Evolutionary conservation across 2,113 vertebrate genomes (phyloP), one percentile per base, ranked within the genome.

Genomic region (Heteronetta atricapilla): DNA sequence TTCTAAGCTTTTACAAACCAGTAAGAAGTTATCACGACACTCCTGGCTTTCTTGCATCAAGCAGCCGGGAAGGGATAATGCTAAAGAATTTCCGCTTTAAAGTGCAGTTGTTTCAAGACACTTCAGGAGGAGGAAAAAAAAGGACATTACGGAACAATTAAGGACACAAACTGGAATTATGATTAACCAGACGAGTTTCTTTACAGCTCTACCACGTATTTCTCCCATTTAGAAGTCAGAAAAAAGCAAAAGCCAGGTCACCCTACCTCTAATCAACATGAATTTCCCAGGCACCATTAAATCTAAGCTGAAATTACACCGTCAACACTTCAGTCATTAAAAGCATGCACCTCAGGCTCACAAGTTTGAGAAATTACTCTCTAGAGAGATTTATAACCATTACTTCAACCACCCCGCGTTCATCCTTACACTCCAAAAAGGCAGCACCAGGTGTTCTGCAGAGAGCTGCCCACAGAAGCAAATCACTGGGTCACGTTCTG

Each of bases 401-500:
- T 74, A 91, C 68, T 92, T 88, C 84, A 79, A 86, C 12, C 11
- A 63, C 31, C 52, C 77, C 56, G 36, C 31, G 75, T 58, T 46
- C 42, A 50, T 46, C 52, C 68, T 66, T 62, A n/a, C 0, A 70
- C 55, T 34, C 11, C 50, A 83, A 80, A 80, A 69, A 74, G 0
- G 11, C 75, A 77, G 82, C 38, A 84, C 77, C 64, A 52, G 12
- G 4, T 56, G 52, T 68, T 48, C 69, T 53, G 59, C 66, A 91
- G 53, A 88, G 78, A 80, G 46, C 2, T 72, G 52, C 56, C 66
- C 53, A 67, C 42, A 58, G 42, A 88, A 88, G 92, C 33, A 83
- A 90, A 83, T 81, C 68, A 67, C 26, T 0, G 1, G 64, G 58
- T 0, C 48, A 34, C 60, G 46, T 77, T 70, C 69, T 75, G 33